These are phyloP conservation scores for Watsonalla binaria DNA, from an alignment of 2,888 invertebrate genomes.

Conservation along the genomic window DNA sequence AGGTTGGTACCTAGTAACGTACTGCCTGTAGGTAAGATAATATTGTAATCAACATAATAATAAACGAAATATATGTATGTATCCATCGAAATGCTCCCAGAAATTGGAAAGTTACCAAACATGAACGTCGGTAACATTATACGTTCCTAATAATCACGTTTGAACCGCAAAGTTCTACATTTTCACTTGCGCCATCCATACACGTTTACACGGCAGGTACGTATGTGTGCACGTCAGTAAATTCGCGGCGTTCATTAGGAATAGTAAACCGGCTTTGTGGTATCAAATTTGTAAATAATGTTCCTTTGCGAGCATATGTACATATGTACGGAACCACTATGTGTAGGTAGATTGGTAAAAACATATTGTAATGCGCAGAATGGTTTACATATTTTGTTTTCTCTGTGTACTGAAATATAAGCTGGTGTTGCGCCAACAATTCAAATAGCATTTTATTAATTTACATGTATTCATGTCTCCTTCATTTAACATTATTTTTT, in stretches of 20 bases:
- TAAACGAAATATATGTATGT: too few species aligned
- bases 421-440: too few species aligned
- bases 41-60: too few species aligned
- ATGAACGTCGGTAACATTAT: conserved; percentile 34
- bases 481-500: too few species aligned
- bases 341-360: not conserved
- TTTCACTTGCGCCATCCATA: conserved; percentile 23
- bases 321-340: not conserved
- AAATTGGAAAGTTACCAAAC: not conserved
- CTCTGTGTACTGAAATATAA: not conserved
- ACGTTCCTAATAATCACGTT: conserved; percentile 48
- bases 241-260: conserved; percentile 60
- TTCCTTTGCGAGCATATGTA: conserved; percentile 4
- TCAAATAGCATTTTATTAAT: too few species aligned
- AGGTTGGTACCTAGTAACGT: too few species aligned
- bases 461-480: too few species aligned
- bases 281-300: conserved; percentile 53
- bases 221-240: conserved; percentile 21
- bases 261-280: conserved; percentile 59
- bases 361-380: not conserved
- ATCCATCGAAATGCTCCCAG: not conserved
- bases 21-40: too few species aligned
- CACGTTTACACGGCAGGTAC: conserved; percentile 21
- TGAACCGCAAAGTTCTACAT: conserved; percentile 44
- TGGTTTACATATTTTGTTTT: not conserved